phyloP scores from a whole-genome alignment of 2,797 vertebrate species.

The Acrocephalus scirpaceus region DNA sequence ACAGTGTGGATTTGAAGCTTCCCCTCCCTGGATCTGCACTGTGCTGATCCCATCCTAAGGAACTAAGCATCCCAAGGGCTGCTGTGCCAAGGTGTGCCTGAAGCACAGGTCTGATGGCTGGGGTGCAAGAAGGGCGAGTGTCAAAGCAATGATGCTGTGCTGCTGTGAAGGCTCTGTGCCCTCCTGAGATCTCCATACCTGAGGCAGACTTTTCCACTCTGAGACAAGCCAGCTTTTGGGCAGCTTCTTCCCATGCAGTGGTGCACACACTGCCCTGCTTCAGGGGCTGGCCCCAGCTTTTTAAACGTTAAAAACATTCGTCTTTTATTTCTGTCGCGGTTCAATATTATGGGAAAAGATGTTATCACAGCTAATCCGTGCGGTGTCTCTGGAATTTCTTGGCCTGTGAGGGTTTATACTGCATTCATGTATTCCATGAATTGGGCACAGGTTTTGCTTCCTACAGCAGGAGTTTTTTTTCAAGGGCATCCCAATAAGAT shows the following conservation, averaged over 20 bases:
- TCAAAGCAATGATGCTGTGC: neutral
- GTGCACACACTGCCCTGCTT: neutral
- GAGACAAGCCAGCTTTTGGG: neutral
- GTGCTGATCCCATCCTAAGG: neutral
- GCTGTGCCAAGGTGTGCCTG: neutral
- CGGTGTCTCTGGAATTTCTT: conserved; percentile 66
- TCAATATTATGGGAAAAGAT: conserved; percentile 61
- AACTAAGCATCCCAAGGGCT: neutral
- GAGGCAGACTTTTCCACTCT: neutral
- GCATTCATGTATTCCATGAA: conserved; percentile 69
- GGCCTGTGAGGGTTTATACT: conserved; percentile 53
- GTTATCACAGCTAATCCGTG: conserved; percentile 67
- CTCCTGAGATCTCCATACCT: fast-evolving
- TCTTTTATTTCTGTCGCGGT: conserved; percentile 9
- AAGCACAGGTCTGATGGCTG: neutral
- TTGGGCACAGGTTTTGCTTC: conserved; percentile 57
- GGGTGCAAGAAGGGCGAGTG: neutral
- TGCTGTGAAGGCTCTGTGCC: neutral
- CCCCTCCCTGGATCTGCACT: fast-evolving
- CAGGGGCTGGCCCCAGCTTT: neutral
- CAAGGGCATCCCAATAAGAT: conserved; percentile 66
- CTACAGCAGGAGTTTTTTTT: conserved; percentile 41
- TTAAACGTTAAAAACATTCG: neutral
- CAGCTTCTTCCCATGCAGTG: neutral
- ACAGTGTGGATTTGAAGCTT: neutral